phyloP scores from a whole-genome alignment of 2,797 vertebrate genomes.

The Protonibea diacanthus region DNA sequence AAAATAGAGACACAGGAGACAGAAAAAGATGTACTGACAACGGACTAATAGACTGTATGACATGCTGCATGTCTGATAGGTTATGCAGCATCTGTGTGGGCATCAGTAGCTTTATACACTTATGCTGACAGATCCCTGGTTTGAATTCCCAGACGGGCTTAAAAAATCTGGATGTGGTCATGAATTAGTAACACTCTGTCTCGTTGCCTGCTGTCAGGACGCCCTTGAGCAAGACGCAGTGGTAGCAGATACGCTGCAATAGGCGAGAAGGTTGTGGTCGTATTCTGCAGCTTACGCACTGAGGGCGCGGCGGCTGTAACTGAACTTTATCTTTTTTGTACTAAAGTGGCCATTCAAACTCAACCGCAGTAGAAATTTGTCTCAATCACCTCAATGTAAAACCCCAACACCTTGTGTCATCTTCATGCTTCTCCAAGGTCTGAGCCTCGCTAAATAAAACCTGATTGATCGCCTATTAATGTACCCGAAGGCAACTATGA shows the following conservation, averaged over 20 bases:
- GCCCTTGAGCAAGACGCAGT: conserved; percentile 46
- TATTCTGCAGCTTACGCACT: not conserved
- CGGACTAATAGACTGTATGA: conserved; percentile 23
- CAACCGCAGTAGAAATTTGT: conserved; percentile 43
- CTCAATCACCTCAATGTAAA: conserved; percentile 63
- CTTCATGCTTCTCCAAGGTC: conserved; percentile 66
- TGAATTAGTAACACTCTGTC: conserved; percentile 35
- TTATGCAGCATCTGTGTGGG: conserved; percentile 39
- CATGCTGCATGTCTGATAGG: conserved; percentile 13
- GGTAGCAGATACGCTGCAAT: not conserved
- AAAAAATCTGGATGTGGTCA: conserved; percentile 10
- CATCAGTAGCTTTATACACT: conserved; percentile 28
- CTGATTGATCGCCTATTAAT: conserved; percentile 83
- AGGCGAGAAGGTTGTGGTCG: not conserved
- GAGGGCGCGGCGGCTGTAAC: conserved; percentile 11
- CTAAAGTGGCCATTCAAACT: conserved; percentile 44
- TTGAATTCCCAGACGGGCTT: conserved; percentile 33
- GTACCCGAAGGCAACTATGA: conserved; percentile 76
- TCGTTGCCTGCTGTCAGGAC: conserved; percentile 14
- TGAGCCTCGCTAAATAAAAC: conserved; percentile 72
- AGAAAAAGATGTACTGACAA: not conserved
- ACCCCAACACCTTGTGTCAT: conserved; percentile 51
- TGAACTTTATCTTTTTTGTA: conserved; percentile 28
- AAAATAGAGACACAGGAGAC: not conserved
- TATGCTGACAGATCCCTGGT: not conserved